Base-by-base conservation (phyloP, 2,113 vertebrate species). In the Barnardius zonarius region DNA sequence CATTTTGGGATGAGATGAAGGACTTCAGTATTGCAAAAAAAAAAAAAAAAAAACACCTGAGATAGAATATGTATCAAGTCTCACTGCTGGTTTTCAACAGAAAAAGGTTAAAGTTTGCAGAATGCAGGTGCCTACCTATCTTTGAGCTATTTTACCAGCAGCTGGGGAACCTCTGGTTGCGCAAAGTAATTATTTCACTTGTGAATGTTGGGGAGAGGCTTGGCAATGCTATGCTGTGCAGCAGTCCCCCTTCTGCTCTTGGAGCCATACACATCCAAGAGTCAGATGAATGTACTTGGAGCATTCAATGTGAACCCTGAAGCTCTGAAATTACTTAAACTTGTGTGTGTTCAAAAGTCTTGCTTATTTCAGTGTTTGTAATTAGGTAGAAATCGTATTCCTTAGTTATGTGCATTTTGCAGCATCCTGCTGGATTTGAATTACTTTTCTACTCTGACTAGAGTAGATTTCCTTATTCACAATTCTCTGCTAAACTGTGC, bases 201-300 rank as follows among this genome's bases (percentile, higher is more conserved):
- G 37, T 27, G 44, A 54, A 23, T 20, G 9, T 14, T 41, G 28
- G 8, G 1, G 9, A 88, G 55, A 78, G 61, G 15, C 35, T 74
- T 67, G 61, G 46, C 41, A 49, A 2, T 20, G 11, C n/a, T 67
- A 33, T 52, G 25, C 64, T 1, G 0, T 55, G 57, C 48, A 63
- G 52, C 52, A 37, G n/a, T 14, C 23, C 64, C 14, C 20, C 17
- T 88, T 18, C 72, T 86, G 52, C 43, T 64, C 25, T 46, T 68
- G 28, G 46, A 54, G 23, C 37, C 3, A 0, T 27, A 27, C n/a
- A 24, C 11, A 7, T 2, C 12, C 1, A 3, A 25, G 68, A 41
- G 13, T 39, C 11, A 2, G 3, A 5, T 54, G 31, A 63, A 63
- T n/a, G 27, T 59, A 37, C 7, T 46, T 73, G 23, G 27, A 80